Conservation (phyloP, 2,888 invertebrate genomes). For the Nezara viridula region DNA sequence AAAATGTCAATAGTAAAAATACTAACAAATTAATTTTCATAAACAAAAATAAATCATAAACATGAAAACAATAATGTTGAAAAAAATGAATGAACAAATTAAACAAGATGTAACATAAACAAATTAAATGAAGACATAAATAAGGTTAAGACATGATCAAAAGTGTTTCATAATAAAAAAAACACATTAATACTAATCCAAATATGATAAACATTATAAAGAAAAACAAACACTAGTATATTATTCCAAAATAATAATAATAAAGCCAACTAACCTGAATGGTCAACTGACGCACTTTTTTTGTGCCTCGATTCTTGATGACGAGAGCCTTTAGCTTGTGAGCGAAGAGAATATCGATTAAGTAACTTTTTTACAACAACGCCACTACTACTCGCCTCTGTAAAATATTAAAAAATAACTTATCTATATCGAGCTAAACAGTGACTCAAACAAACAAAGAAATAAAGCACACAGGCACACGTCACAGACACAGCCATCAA, state of each 20-base stretch:
- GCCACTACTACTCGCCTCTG: constrained; percentile 58
- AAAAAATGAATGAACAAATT: background rate
- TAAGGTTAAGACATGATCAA: background rate
- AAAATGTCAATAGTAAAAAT: background rate
- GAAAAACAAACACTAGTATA: background rate
- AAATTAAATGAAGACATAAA: background rate
- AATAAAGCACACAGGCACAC: background rate
- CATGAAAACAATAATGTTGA: background rate
- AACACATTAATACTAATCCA: background rate
- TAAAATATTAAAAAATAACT: constrained; percentile 40
- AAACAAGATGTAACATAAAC: background rate
- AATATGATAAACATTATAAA: background rate
- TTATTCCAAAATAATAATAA: background rate
- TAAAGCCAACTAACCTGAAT: constrained; percentile 55
- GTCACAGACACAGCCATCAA: background rate
- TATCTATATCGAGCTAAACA: background rate
- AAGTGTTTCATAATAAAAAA: background rate
- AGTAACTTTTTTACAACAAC: constrained; percentile 63
- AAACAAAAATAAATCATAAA: background rate
- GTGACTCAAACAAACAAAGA: background rate
- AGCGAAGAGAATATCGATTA: constrained; percentile 63
- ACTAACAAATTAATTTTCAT: background rate
- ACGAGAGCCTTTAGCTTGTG: constrained; percentile 57
- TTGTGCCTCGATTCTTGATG: constrained; percentile 56
- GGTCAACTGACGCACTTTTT: constrained; percentile 53